These are phyloP conservation scores for Vireo griseus DNA, from an alignment of 2,797 vertebrate species.

Conservation along the genomic window DNA sequence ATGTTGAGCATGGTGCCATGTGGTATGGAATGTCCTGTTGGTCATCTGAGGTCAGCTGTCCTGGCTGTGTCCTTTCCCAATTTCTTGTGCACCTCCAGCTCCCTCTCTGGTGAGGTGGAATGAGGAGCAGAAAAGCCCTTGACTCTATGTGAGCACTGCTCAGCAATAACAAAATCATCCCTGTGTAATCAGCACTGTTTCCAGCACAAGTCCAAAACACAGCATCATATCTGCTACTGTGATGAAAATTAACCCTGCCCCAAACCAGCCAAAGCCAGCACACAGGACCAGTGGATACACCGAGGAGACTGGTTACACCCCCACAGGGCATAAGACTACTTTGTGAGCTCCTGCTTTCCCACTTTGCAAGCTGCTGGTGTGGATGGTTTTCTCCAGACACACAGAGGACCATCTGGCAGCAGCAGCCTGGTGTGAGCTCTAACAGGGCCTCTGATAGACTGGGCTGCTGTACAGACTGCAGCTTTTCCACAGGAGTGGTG, in stretches of 20 bases:
- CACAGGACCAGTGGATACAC: not conserved
- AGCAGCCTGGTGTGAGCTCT: not conserved
- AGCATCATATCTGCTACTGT: not conserved
- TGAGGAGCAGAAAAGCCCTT: not conserved
- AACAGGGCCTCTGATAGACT: rapidly evolving
- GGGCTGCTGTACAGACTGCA: not conserved
- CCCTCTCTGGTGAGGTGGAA: not conserved
- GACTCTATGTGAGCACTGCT: not conserved
- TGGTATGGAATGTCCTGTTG: no score
- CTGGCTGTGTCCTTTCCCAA: not conserved
- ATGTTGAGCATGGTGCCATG: not conserved
- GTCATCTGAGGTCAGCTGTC: not conserved
- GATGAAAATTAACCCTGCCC: not conserved
- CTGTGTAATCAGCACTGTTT: not conserved
- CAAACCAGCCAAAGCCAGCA: not conserved
- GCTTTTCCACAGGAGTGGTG: not conserved
- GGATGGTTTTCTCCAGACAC: not conserved
- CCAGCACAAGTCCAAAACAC: not conserved
- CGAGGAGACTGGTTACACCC: not conserved
- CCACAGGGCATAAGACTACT: not conserved
- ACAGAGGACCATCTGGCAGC: not conserved
- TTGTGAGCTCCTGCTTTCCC: not conserved
- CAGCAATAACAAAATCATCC: not conserved
- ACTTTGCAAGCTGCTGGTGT: rapidly evolving
- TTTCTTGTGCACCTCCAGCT: not conserved